phyloP scores from a whole-genome alignment of 2,113 vertebrate genomes.

The Antechinus stuartii region DNA sequence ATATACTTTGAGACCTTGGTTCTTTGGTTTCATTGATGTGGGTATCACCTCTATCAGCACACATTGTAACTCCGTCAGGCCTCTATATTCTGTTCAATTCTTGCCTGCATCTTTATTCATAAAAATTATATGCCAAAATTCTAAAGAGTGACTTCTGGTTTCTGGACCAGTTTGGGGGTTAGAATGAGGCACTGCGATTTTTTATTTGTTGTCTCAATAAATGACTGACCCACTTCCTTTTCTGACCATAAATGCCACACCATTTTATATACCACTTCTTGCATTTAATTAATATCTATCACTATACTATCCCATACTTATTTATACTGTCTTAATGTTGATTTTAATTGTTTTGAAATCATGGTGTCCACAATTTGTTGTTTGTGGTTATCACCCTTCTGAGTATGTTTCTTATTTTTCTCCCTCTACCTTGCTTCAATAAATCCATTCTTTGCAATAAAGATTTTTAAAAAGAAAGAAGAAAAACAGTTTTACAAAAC shows the following conservation, averaged over 20 bases:
- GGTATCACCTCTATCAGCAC: not conserved
- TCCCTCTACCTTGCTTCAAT: not conserved
- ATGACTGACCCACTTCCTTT: not conserved
- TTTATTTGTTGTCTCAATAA: not conserved
- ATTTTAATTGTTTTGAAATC: not conserved
- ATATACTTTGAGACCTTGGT: not conserved
- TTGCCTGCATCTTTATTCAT: not conserved
- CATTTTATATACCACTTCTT: not conserved
- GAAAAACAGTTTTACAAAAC: not conserved
- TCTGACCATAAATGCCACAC: not conserved
- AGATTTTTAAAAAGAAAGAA: not conserved
- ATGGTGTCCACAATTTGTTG: not conserved
- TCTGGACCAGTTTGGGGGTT: not conserved
- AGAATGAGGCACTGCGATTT: not conserved
- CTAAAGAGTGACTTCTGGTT: not conserved
- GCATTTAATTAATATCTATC: not conserved
- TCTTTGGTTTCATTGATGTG: not conserved
- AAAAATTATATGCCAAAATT: not conserved
- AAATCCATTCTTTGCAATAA: not conserved
- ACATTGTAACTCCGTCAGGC: not conserved
- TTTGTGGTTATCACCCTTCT: not conserved
- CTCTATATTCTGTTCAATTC: not conserved
- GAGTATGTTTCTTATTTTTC: not conserved
- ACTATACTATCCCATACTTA: not conserved
- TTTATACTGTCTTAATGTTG: not conserved